Conservation (phyloP, 1,140 invertebrate species). For the Cheumatopsyche charites region DNA sequence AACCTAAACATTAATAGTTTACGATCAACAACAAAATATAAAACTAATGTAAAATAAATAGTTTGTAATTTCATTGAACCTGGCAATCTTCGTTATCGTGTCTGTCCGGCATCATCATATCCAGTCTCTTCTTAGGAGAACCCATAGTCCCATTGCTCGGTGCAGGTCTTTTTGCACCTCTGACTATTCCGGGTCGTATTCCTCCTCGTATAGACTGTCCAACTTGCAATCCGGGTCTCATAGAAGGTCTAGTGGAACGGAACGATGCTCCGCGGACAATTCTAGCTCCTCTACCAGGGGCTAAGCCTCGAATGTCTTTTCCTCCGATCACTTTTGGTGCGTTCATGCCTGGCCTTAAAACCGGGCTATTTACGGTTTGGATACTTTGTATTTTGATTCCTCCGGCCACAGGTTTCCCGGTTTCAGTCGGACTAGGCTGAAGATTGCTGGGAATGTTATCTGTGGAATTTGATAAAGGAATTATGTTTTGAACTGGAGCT, state of each 20-base stretch:
- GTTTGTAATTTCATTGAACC: conserved; percentile 10
- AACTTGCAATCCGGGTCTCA: conserved; percentile 55
- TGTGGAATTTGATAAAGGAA: not conserved
- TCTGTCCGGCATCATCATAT: conserved; percentile 59
- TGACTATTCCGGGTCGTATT: conserved; percentile 49
- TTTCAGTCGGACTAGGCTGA: not conserved
- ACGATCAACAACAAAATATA: conserved; percentile 1
- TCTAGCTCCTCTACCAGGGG: not conserved
- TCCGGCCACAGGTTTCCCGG: not conserved
- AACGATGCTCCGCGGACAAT: not conserved
- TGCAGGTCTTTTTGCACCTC: conserved; percentile 56
- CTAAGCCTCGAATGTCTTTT: conserved; percentile 47
- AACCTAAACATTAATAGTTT: conserved; percentile 47
- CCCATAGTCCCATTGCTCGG: conserved; percentile 42
- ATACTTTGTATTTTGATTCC: conserved; percentile 35
- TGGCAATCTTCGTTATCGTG: conserved; percentile 61
- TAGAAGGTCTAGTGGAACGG: conserved; percentile 39
- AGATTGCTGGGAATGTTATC: not conserved
- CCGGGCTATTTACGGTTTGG: conserved; percentile 41
- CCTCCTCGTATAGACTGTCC: conserved; percentile 53
- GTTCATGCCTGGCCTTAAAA: conserved; percentile 50
- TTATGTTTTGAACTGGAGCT: not conserved
- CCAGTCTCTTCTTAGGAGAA: conserved; percentile 53
- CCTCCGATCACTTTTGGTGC: conserved; percentile 54
- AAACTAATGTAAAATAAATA: not conserved